These are phyloP conservation scores for Xyrichtys novacula DNA, from an alignment of 2,797 vertebrate species.

Conservation along the genomic window DNA sequence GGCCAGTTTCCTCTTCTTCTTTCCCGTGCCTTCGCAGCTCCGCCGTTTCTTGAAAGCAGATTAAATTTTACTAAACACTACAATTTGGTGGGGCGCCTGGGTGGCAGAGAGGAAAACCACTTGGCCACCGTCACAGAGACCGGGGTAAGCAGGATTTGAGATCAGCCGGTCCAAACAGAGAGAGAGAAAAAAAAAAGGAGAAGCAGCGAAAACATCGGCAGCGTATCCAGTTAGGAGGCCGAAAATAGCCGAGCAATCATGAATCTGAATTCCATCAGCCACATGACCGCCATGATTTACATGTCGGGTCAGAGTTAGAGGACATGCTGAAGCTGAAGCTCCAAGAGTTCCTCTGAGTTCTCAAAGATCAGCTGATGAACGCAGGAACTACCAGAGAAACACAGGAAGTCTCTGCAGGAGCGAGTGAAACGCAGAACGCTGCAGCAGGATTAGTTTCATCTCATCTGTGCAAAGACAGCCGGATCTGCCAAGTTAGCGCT, in stretches of 20 bases:
- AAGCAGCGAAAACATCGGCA: slow-evolving; percentile 37
- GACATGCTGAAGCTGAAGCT: too few species aligned
- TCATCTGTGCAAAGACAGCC: slow-evolving; percentile 50
- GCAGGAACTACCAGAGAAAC: too few species aligned
- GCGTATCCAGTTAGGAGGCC: slow-evolving; percentile 22
- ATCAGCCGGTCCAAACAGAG: slow-evolving; percentile 30
- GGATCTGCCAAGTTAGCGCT: slow-evolving; percentile 59
- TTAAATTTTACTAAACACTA: slow-evolving; percentile 71
- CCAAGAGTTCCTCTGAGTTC: too few species aligned
- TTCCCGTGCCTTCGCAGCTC: slow-evolving; percentile 2
- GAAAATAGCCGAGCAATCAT: slow-evolving; percentile 25
- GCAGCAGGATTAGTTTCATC: slow-evolving; percentile 46
- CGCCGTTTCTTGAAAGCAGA: slow-evolving; percentile 65
- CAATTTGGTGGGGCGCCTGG: slow-evolving; percentile 74
- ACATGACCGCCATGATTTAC: slow-evolving; percentile 24
- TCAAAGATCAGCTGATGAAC: too few species aligned
- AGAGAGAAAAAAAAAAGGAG: slow-evolving; percentile 2
- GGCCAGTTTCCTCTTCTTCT: slow-evolving; percentile 37
- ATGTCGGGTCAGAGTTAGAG: slow-evolving; percentile 28
- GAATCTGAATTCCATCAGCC: slow-evolving; percentile 36
- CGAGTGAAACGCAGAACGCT: slow-evolving; percentile 32
- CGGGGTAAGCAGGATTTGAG: slow-evolving; percentile 53
- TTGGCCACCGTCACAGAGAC: slow-evolving; percentile 62
- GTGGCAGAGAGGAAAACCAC: slow-evolving; percentile 78
- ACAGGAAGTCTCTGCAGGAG: slow-evolving; percentile 11